Evolutionary conservation across 2,888 invertebrate genomes (phyloP), one percentile per base, ranked within the genome.

Genomic region (Dryobota labecula): DNA sequence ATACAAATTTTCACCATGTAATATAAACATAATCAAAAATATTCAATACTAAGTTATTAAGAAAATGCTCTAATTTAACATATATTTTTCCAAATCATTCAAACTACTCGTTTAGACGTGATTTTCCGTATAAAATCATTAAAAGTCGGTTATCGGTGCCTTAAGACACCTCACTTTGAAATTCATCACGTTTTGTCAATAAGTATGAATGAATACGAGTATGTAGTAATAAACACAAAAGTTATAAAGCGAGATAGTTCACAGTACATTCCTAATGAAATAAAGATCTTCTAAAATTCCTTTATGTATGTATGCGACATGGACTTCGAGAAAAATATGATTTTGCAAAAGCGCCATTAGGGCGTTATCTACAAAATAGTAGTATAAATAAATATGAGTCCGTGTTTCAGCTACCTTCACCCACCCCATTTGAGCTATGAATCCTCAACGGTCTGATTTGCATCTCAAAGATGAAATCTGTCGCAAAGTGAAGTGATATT

Each of bases 401-500:
- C 84, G 82, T 84, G 80, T 87, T 77, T 58, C 58, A 68, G 70
- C 82, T 82, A 78, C 81, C 78, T 84, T 87, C 84, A 84, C 79
- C 81, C 86, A 87, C 80, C 84, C 90, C 87, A 89, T 91, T 90
- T 91, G 85, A 90, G 90, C 87, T 87, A 89, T 90, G 88, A 90
- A 90, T 90, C 87, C 89, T 85, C 87, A 86, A 89, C 86, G 88
- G 86, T 73, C 70, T 80, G 85, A 93, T 93, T 93, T 93, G 86
- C 92, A 93, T 92, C 76, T 92, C 93, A 93, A 93, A 93, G 91
- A 87, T 86, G 76, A 88, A 90, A 91, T 91, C 88, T 90, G 91
- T 90, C 85, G 74, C 73, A 73, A 67, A 70, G 73, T 86, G 78
- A 80, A 86, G 82, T 82, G 86, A 86, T 84, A 86, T 87, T 82